A percentile compares a stretch with the other conserved stretches of the same genome.
Evolutionary conservation across 2,113 vertebrate species (phyloP).

Genomic region (Pionites leucogaster): DNA sequence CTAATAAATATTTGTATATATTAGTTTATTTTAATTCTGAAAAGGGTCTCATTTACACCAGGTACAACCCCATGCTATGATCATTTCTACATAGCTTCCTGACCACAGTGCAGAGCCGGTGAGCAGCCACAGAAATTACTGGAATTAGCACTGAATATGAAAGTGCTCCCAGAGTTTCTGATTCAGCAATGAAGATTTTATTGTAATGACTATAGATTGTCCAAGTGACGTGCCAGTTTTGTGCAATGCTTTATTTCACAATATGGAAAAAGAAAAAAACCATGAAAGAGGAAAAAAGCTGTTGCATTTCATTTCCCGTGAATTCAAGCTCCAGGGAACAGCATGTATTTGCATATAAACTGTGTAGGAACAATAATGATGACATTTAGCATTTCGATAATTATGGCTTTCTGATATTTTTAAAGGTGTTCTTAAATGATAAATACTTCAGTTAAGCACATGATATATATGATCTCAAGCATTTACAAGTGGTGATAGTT

Average conservation of each 20-base stretch:
- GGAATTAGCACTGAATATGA: not conserved
- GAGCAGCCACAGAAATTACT: not conserved
- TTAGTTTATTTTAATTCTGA: not conserved
- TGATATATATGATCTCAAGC: not conserved
- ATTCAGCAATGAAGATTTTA: not conserved
- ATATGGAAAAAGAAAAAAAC: not conserved
- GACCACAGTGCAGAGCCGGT: not conserved
- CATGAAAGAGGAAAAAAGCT: not conserved
- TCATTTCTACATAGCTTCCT: not conserved
- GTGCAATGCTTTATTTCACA: not conserved
- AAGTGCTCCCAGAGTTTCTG: not conserved
- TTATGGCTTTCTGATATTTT: conserved; percentile 7
- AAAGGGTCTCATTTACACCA: not conserved
- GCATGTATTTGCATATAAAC: not conserved
- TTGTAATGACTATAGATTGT: not conserved
- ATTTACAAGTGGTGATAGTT: not conserved
- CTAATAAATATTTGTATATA: not conserved
- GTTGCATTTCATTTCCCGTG: not conserved
- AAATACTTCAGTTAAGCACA: conserved; percentile 2
- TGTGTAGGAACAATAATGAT: not conserved
- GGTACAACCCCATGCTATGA: not conserved
- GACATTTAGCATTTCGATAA: not conserved
- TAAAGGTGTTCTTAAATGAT: not conserved
- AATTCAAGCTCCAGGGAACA: not conserved
- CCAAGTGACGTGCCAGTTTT: not conserved